Evolutionary conservation across 2,888 invertebrate species (phyloP), one percentile per base, ranked within the genome.

Genomic region (Incurvaria masculella): DNA sequence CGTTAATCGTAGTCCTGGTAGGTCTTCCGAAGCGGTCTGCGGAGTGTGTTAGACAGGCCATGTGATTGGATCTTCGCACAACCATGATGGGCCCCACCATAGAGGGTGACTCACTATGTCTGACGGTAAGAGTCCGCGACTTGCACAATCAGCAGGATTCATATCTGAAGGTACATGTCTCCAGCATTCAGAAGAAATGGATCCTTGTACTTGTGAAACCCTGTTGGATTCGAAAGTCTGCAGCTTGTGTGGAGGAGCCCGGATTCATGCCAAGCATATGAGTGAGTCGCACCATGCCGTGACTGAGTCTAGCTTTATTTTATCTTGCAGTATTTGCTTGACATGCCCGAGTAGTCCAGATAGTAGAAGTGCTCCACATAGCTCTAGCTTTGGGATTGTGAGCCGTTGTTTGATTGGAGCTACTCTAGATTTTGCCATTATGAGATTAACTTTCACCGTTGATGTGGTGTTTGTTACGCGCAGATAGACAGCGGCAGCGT

Each of bases 211-310:
- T 8, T 17, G 39, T 2, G 42, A 40, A 3, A 47, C 26, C 8
- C 51, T 39, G 26, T 54, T 50, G 16, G 52, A 45, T 16, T 53
- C 51, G 40, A 47, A 55, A 6, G 45, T 48, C 49, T 52, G 51
- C 44, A 44, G 51, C 1, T 33, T 43, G 18, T 38, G 42, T 3
- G 51, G 45, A 4, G 43, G 21, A 11, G 42, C 23, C 5, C 33
- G 39, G 8, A 53, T 33, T 52, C 55, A 55, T 16, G 48, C 17
- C 8, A 53, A 21, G 3, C 39, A 49, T n/a, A 53, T 46, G 19
- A 45, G 23, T 3, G 52, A 53, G 43, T 54, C 55, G 11, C 52
- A 48, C 47, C 47, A 54, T 2, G 39, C 46, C 10, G 46, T 43
- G 42, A 45, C 42, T 11, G 40, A 20, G 21, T 46, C 6, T 4